Base-by-base conservation (phyloP, 2,113 vertebrate species). In the Montifringilla adamsi region DNA sequence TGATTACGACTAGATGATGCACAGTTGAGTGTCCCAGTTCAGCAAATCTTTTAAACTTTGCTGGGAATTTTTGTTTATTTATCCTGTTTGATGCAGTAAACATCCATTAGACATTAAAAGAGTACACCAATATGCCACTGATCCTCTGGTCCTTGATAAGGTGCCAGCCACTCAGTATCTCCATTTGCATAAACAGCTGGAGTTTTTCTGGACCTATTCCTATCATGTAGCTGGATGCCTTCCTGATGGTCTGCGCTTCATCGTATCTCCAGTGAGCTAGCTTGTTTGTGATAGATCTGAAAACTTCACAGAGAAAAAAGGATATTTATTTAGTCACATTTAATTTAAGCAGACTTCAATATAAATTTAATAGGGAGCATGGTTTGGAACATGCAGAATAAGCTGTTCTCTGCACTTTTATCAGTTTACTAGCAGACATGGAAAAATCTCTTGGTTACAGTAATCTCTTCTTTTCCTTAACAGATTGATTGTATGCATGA, bases 181-280 rank as follows among this genome's bases (percentile, higher is more conserved):
- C 26, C 8, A 96, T 95, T 96, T 97, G 80, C 93, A 95, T 96
- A 88, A 97, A 90, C 95, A 97, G 96, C 90, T 95, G 87, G 96
- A 94, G 87, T 35, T 94, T 96, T 94, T 83, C 83, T 95, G 96
- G 91, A 87, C 28, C 30, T 84, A 11, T 84, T 96, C 87, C 93
- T 97, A 70, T 91, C 72, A 30, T 82, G 50, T 77, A 92, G 78
- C 53, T 97, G 93, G 94, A 90, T 93, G 75, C 74, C n/a, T 96
- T 96, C 95, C 95, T 92, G 77, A 84, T 70, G 59, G 60, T 31
- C 93, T 96, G 82, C 84, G 77, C 63, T 90, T 76, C 47, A 56
- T 90, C 8, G 0, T 92, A 55, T 85, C 64, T 92, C 85, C 39
- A 85, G 7, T 80, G 79, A 87, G 52, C 41, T 84, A 26, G 69